Conservation (phyloP, 2,797 vertebrate species). For the Catharus ustulatus region DNA sequence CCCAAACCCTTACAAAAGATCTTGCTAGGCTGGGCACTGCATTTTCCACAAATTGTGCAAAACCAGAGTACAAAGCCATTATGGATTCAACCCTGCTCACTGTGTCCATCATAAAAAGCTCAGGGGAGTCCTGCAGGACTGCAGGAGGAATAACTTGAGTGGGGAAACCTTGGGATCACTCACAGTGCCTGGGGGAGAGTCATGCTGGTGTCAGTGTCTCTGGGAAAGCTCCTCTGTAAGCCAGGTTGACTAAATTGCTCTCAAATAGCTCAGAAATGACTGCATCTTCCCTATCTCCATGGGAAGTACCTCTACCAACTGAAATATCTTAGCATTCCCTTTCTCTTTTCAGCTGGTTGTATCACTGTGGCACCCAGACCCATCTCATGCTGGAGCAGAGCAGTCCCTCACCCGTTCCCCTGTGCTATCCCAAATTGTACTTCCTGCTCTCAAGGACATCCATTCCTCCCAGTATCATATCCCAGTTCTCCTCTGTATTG, state of each 20-base stretch:
- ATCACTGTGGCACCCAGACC: neutral
- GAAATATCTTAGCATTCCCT: neutral
- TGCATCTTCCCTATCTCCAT: neutral
- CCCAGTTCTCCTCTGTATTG: neutral
- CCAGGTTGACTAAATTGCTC: neutral
- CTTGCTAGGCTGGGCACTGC: neutral
- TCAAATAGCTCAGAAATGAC: neutral
- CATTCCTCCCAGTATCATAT: neutral
- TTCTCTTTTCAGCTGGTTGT: neutral
- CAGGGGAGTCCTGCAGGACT: neutral
- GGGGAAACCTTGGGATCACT: neutral
- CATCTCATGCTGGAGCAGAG: neutral
- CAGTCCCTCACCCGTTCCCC: neutral
- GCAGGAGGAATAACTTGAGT: neutral
- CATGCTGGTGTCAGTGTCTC: neutral
- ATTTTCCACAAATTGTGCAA: neutral
- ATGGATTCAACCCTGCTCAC: neutral
- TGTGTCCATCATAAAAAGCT: neutral
- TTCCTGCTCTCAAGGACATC: neutral
- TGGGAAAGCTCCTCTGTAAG: neutral
- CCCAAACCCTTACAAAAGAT: neutral
- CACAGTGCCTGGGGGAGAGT: neutral
- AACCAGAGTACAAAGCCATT: neutral
- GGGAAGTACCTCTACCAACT: rapidly evolving
- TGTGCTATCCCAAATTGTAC: neutral